Evolutionary conservation across 2,888 invertebrate genomes (phyloP), one percentile per base, ranked within the genome.

Genomic region (Matsumyia berberina): DNA sequence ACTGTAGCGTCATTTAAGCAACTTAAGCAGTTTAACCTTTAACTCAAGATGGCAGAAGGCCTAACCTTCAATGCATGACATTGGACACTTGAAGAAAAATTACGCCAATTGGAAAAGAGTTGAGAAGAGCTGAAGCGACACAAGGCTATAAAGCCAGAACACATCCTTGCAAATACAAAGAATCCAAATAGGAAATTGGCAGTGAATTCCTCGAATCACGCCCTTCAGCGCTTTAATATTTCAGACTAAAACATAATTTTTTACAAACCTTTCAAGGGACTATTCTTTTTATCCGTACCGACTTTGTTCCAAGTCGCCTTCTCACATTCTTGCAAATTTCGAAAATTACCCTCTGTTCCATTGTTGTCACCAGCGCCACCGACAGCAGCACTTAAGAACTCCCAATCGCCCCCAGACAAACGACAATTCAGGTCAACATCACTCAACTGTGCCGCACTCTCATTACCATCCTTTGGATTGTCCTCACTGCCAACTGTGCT

Each of bases 401-500:
- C 74, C 85, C 85, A 85, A 44, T 74, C 73, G 1, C 67, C 64
- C 1, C 57, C 62, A 5, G 83, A 44, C 8, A 74, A 46, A 11
- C 80, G 85, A 6, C 46, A 70, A 44, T 55, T 69, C 31, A 62
- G 42, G 53, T 66, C 74, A 74, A 39, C 44, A 44, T 72, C 67
- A 42, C 4, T 33, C 46, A 73, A 42, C 9, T 78, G 78, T 11
- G 60, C 8, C 19, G 31, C 44, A 51, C 15, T 69, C 15, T 79
- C 73, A 42, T 24, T 51, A 44, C 44, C 79, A 42, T 73, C 83
- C 53, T 57, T 79, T 31, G 74, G 62, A 33, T 19, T 62, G 44
- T 80, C 80, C 74, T 64, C 85, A 70, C 85, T 85, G 35, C 74
- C 79, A 64, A 80, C 19, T 17, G 85, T 85, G 12, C 85, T 85